Percentiles rank a stretch among this genome's conserved stretches.
Conservation (phyloP, 2,888 invertebrate genomes). For the Smittia aterrima region DNA sequence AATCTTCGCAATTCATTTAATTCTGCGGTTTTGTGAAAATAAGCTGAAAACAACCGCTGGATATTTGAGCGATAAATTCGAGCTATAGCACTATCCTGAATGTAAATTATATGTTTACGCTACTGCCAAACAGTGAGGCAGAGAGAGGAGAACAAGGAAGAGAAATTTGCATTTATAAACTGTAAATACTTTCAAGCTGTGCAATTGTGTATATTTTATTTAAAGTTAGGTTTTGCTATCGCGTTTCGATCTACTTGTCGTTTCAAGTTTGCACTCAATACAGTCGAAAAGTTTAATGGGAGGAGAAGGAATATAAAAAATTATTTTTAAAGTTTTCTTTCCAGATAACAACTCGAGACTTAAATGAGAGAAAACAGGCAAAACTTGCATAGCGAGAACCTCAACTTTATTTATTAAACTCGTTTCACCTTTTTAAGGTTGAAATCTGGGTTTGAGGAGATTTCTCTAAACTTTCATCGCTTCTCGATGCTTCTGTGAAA, state of each 20-base stretch:
- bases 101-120: constrained; percentile 38
- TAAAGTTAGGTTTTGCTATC: not conserved
- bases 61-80: constrained; percentile 37
- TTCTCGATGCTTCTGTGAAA: no score
- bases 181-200: constrained; percentile 39
- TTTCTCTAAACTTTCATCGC: no score
- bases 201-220: not conserved
- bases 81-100: constrained; percentile 26
- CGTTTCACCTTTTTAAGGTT: no score
- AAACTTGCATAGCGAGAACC: no score
- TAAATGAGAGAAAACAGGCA: no score
- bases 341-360: no score
- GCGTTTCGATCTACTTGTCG: not conserved
- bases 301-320: no score
- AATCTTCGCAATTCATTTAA: constrained; percentile 41
- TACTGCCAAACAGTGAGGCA: not conserved
- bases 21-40: constrained; percentile 37
- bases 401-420: no score
- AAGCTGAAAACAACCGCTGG: constrained; percentile 41
- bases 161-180: constrained; percentile 41
- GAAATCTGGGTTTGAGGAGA: no score
- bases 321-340: no score
- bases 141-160: not conserved
- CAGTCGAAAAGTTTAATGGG: no score
- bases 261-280: no score